Percentiles rank a stretch among this genome's conserved stretches.
These are phyloP conservation scores for Limnothrissa miodon DNA, from an alignment of 2,113 vertebrate genomes.

Conservation along the genomic window DNA sequence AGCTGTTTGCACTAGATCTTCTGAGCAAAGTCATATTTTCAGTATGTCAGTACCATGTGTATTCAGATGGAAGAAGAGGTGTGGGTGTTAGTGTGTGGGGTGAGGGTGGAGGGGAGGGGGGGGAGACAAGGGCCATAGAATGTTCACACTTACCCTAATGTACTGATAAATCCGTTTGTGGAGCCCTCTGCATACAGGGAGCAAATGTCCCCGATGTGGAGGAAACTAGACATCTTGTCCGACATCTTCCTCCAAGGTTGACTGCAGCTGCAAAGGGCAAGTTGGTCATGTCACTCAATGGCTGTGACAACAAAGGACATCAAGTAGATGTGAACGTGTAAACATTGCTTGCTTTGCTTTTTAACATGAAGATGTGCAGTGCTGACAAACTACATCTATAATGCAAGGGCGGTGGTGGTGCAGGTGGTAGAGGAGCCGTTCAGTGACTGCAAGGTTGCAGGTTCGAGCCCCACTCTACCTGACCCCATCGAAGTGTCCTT, in stretches of 20 bases:
- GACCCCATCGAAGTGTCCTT: too few relatives aligned
- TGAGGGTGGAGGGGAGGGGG: background rate
- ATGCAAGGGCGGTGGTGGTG: too few relatives aligned
- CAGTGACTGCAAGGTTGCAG: too few relatives aligned
- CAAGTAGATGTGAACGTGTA: background rate
- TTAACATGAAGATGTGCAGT: background rate
- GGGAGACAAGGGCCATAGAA: background rate
- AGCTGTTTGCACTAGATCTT: background rate
- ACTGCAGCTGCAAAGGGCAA: constrained; percentile 62
- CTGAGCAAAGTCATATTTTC: background rate
- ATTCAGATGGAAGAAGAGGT: background rate
- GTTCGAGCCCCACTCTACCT: too few relatives aligned
- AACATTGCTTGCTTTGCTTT: background rate
- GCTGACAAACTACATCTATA: constrained; percentile 1
- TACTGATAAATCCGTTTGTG: constrained; percentile 98
- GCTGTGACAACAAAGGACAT: background rate
- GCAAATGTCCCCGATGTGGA: constrained; percentile 98
- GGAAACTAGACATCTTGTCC: constrained; percentile 99
- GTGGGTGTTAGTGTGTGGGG: background rate
- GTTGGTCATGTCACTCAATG: constrained; percentile 9
- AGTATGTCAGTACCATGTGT: background rate
- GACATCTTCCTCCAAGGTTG: constrained; percentile 81
- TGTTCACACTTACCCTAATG: constrained; percentile 85
- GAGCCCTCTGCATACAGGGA: constrained; percentile 98
- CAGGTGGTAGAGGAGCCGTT: too few relatives aligned